Percentiles rank a stretch among this genome's conserved stretches.
Conservation (phyloP, 2,888 invertebrate species). For the Callosobruchus maculatus region DNA sequence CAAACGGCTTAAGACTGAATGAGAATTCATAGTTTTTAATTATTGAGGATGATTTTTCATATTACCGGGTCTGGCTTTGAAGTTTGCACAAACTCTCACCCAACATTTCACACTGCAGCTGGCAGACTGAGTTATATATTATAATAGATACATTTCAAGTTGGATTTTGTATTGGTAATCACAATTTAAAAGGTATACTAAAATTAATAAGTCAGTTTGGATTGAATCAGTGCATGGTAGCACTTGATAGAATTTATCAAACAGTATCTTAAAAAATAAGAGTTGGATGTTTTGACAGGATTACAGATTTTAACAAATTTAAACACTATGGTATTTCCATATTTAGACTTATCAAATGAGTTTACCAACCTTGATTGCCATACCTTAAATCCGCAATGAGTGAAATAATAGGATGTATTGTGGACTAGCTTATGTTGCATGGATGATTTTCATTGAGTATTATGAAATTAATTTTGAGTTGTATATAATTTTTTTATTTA, state of each 20-base stretch:
- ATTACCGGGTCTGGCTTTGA: background rate
- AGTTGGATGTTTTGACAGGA: too few relatives aligned
- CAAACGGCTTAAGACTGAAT: constrained; percentile 77
- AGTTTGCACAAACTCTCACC: background rate
- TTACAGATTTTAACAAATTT: too few relatives aligned
- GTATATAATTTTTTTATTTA: background rate
- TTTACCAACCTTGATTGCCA: background rate
- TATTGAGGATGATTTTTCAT: background rate
- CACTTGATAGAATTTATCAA: too few relatives aligned
- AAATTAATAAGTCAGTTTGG: too few relatives aligned
- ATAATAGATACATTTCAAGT: too few relatives aligned
- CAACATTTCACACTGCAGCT: too few relatives aligned
- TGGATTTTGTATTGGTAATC: too few relatives aligned
- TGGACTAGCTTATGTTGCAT: background rate
- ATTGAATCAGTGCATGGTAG: too few relatives aligned
- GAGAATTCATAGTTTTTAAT: constrained; percentile 34
- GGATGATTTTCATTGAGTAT: background rate
- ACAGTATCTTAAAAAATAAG: too few relatives aligned
- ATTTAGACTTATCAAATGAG: background rate
- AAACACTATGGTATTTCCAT: too few relatives aligned
- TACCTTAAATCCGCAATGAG: background rate
- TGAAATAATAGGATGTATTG: background rate
- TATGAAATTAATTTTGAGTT: background rate
- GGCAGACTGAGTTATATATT: too few relatives aligned
- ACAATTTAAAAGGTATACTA: too few relatives aligned